Base-by-base conservation (phyloP, 2,113 vertebrate genomes). In the Empidonax alnorum region DNA sequence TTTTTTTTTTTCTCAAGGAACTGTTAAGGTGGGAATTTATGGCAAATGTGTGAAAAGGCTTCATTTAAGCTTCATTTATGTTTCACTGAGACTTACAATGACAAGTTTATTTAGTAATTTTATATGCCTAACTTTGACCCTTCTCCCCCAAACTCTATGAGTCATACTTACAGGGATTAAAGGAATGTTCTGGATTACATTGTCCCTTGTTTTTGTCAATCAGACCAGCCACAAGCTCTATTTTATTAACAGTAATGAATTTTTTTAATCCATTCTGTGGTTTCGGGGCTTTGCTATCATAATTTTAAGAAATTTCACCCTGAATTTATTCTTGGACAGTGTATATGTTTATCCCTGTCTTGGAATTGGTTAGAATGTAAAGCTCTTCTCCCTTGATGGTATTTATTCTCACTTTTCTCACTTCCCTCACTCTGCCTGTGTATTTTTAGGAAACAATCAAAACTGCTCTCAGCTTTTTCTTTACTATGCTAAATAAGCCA, bases 361-460 rank as follows among this genome's bases (percentile, higher is more conserved):
- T 88, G 24, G 49, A 90, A 73, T 20, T 83, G 12, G n/a, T 93
- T 92, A 83, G 62, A 88, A 68, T 39, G 39, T 52, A 31, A 86
- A 79, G 46, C 25, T 90, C 24, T 83, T 90, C 89, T 88, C 35
- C 16, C 31, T 59, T 90, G n/a, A 56, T 75, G 69, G 22, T 88
- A 92, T 92, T 88, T 94, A 88, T 92, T 81, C 80, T 72, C 62
- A 63, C 14, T 85, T 87, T 95, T 96, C 72, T 69, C 83, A 88
- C 75, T 93, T 95, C 58, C 44, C 58, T 95, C 89, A 79, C 30
- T 90, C 62, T 56, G 67, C 79, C 14, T 56, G 58, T 44, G 28
- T 79, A 90, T 92, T 93, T 96, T 93, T 93, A 92, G 72, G 49
- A 79, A 90, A 92, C 49, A 96, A 93, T 85, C 90, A 96, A 72